These are phyloP conservation scores for Gymnogyps californianus DNA, from an alignment of 2,113 vertebrate genomes.

Conservation along the genomic window DNA sequence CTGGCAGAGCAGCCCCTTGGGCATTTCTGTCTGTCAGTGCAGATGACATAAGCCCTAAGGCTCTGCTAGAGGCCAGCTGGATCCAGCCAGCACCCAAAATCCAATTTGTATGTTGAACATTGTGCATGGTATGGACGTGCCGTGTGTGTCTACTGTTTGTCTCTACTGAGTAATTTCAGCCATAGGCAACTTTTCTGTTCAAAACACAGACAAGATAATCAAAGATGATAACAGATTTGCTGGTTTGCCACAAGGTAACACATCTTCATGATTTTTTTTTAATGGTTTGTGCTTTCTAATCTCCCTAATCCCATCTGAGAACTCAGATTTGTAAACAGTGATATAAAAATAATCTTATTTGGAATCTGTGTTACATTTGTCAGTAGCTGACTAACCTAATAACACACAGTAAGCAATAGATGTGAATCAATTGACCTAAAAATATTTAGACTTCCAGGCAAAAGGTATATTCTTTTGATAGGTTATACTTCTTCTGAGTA, in stretches of 20 bases:
- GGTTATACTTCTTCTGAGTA: neutral
- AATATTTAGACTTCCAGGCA: neutral
- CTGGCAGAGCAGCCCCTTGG: neutral
- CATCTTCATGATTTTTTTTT: neutral
- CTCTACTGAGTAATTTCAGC: slow-evolving; percentile 31
- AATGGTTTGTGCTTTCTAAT: slow-evolving; percentile 7
- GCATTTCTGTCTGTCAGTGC: neutral
- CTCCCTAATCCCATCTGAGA: neutral
- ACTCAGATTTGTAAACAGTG: slow-evolving; percentile 22
- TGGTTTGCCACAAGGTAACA: slow-evolving; percentile 25
- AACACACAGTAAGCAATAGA: neutral
- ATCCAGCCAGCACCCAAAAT: neutral
- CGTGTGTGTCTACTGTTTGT: neutral
- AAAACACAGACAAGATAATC: neutral
- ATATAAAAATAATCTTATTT: slow-evolving; percentile 50
- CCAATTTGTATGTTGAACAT: neutral
- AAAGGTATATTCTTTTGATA: neutral
- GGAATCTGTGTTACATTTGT: slow-evolving; percentile 16
- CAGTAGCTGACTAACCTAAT: slow-evolving; percentile 16
- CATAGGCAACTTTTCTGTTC: slow-evolving; percentile 11
- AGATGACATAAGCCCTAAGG: neutral
- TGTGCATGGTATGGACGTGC: neutral
- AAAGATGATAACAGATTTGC: slow-evolving; percentile 13
- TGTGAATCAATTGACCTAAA: slow-evolving; percentile 25
- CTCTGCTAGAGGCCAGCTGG: neutral